These are phyloP conservation scores for Serilophus lunatus DNA, from an alignment of 2,113 vertebrate species.

Conservation along the genomic window DNA sequence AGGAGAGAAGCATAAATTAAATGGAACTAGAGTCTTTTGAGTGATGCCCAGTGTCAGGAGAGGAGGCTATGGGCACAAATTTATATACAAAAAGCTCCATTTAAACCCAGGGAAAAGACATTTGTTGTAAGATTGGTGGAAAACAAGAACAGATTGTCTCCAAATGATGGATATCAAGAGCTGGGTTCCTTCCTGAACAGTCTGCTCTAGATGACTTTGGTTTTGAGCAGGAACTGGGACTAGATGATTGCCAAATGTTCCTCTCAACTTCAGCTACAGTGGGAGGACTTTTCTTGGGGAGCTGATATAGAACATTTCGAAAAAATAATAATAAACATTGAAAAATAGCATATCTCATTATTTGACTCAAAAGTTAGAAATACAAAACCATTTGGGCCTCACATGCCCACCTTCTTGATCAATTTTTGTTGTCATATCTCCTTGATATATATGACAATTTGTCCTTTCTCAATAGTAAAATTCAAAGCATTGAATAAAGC, in stretches of 20 bases:
- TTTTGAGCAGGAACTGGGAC: background rate
- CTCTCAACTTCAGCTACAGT: accelerated
- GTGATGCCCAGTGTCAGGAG: background rate
- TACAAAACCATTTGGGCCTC: background rate
- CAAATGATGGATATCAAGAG: background rate
- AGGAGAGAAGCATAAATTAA: background rate
- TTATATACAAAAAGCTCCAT: background rate
- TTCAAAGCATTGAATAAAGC: background rate
- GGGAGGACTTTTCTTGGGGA: background rate
- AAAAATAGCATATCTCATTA: background rate
- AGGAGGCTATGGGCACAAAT: background rate
- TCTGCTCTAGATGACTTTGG: background rate
- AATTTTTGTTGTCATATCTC: background rate
- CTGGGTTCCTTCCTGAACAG: background rate
- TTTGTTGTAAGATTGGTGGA: background rate
- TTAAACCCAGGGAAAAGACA: background rate
- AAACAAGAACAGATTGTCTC: background rate
- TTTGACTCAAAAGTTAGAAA: background rate
- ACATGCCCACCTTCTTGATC: background rate
- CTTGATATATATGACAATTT: background rate
- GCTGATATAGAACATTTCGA: background rate
- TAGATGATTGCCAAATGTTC: background rate
- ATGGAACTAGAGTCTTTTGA: background rate
- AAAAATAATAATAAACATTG: background rate
- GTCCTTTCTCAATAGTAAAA: background rate